These are phyloP conservation scores for Zelostemma sp. DNA, from an alignment of 1,140 invertebrate species.

Conservation along the genomic window DNA sequence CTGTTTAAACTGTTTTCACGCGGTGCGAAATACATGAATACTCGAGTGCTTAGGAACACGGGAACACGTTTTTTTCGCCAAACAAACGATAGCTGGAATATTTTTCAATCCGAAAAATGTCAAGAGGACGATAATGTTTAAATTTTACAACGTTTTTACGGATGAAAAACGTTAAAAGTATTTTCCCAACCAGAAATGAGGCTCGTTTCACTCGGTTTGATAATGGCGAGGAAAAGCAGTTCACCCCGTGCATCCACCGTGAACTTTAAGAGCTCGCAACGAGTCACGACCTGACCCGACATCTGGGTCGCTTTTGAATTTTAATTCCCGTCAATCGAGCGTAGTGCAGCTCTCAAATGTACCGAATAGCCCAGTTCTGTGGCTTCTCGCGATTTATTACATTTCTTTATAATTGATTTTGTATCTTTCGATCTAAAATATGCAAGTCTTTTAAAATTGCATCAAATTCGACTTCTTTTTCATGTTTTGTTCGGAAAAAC, in stretches of 20 bases:
- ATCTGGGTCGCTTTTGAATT: constrained; percentile 61
- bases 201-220: constrained; percentile 48
- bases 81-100: constrained; percentile 4
- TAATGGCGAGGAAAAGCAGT: constrained; percentile 50
- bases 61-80: background rate
- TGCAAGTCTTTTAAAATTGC: too few species aligned
- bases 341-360: constrained; percentile 15
- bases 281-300: constrained; percentile 57
- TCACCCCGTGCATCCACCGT: constrained; percentile 36
- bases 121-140: background rate
- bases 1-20: constrained; percentile 30
- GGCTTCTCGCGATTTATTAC: too few species aligned
- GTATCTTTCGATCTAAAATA: too few species aligned
- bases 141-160: constrained; percentile 8
- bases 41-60: background rate
- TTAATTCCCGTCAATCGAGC: constrained; percentile 54
- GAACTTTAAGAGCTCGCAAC: constrained; percentile 52
- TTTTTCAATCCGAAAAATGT: background rate
- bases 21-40: constrained; percentile 2
- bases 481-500: background rate
- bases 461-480: too few species aligned
- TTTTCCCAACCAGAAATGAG: constrained; percentile 22
- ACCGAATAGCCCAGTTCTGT: background rate
- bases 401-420: too few species aligned
- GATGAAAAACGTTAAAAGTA: constrained; percentile 23